Conservation (phyloP, 1,140 invertebrate genomes). For the Trypoxylus dichotomus region DNA sequence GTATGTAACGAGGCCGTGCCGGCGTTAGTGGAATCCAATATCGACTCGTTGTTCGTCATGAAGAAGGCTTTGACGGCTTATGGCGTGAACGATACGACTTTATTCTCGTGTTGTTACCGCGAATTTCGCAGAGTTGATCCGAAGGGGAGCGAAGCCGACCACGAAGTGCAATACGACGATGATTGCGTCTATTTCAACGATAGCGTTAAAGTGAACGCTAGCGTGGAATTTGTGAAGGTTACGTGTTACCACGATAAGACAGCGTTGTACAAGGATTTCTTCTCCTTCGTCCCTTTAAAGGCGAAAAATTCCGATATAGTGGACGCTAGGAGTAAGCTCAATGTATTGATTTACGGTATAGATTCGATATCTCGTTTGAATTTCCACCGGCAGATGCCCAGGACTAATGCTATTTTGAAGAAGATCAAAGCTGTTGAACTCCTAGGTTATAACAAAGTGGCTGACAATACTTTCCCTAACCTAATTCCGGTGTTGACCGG, state of each 20-base stretch:
- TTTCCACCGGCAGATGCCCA: slow-evolving; percentile 79
- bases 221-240: slow-evolving; percentile 66
- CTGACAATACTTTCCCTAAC: slow-evolving; percentile 84
- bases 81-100: slow-evolving; percentile 54
- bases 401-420: slow-evolving; percentile 62
- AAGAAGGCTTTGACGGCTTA: slow-evolving; percentile 53
- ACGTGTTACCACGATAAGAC: slow-evolving; percentile 58
- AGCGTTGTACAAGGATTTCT: slow-evolving; percentile 67
- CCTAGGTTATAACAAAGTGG: slow-evolving; percentile 80
- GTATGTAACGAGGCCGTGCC: slow-evolving; percentile 56
- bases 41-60: slow-evolving; percentile 63
- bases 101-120: slow-evolving; percentile 65
- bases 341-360: slow-evolving; percentile 80
- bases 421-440: slow-evolving; percentile 68
- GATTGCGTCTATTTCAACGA: slow-evolving; percentile 52
- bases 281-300: slow-evolving; percentile 66
- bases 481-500: slow-evolving; percentile 74
- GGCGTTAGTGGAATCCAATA: slow-evolving; percentile 65
- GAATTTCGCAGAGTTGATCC: slow-evolving; percentile 61
- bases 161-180: slow-evolving; percentile 51
- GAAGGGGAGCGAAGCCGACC: slow-evolving; percentile 50
- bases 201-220: slow-evolving; percentile 51
- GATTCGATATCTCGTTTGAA: slow-evolving; percentile 86
- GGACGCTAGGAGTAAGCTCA: slow-evolving; percentile 50
- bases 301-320: slow-evolving; percentile 28